Base-by-base conservation (phyloP, 2,888 invertebrate species). In the Ethmia dodecea region DNA sequence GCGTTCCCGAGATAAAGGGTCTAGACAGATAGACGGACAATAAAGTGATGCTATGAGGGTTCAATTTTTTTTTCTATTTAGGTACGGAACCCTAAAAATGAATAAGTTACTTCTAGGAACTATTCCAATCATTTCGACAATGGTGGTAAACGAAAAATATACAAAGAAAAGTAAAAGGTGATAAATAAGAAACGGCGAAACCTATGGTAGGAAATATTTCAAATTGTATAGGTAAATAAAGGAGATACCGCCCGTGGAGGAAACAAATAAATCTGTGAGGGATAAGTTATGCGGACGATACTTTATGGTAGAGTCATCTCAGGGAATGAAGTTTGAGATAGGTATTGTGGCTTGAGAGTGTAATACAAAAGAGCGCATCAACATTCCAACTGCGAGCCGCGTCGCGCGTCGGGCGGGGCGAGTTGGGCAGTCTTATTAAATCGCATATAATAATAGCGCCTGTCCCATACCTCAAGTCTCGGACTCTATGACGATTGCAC, bases 281-380 rank as follows among this genome's bases (percentile, higher is more conserved):
- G 63, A 69, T 69, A 70, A 65, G 58, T 60, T 61, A 69, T 66
- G 57, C 55, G 60, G 55, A 52, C 55, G 46, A 57, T 64, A 58
- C 55, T 65, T 63, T 63, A 65, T 60, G 57, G 52, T 37, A 54
- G 52, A 60, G 56, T 60, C 55, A 60, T 64, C 52, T 49, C 43
- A 45, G 45, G 42, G 49, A 56, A 60, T 55, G 54, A 66, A 61
- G 60, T 69, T 65, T 52, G 52, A 51, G 52, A 55, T 33, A 35
- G 33, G 32, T 35, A 33, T 35, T 34, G 20, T 18, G 28, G 57
- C 67, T 64, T 49, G 52, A 49, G 52, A 49, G 50, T 55, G 50
- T 57, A 62, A 60, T 60, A 69, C 65, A 66, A 67, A 65, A 55
- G 56, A 52, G 46, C 52, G 45, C 56, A 68, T 65, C 61, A 64